Evolutionary conservation across 2,113 vertebrate species (phyloP).

Genomic region (Sander vitreus): DNA sequence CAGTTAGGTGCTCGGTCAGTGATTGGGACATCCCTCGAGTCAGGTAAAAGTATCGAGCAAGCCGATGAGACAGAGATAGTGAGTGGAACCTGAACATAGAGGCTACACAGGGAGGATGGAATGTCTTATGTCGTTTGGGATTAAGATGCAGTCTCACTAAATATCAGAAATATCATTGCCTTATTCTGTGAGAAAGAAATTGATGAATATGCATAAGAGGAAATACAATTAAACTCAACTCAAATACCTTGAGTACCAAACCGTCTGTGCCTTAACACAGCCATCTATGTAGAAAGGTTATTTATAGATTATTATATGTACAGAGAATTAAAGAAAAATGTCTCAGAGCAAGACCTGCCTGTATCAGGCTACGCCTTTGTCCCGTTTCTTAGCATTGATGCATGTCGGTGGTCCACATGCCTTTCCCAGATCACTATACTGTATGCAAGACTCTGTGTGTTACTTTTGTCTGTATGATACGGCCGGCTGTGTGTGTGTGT

Average conservation of each 20-base stretch:
- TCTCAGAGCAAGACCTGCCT: not conserved
- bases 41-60: not conserved
- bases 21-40: slow-evolving; percentile 4
- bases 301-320: not conserved
- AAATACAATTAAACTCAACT: too few species aligned
- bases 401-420: not conserved
- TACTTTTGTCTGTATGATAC: too few species aligned
- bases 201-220: too few species aligned
- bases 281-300: not conserved
- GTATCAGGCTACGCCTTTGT: not conserved
- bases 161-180: not conserved
- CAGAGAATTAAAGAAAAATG: not conserved
- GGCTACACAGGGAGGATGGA: not conserved
- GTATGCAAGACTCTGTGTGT: too few species aligned
- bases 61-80: not conserved
- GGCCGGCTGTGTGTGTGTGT: too few species aligned
- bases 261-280: not conserved
- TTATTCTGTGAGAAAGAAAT: not conserved
- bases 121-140: not conserved
- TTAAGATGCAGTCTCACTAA: not conserved
- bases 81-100: not conserved
- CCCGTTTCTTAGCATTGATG: not conserved
- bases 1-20: not conserved
- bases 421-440: too few species aligned
- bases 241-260: not conserved